phyloP scores from a whole-genome alignment of 2,888 invertebrate genomes.

The Melanchra persicariae region DNA sequence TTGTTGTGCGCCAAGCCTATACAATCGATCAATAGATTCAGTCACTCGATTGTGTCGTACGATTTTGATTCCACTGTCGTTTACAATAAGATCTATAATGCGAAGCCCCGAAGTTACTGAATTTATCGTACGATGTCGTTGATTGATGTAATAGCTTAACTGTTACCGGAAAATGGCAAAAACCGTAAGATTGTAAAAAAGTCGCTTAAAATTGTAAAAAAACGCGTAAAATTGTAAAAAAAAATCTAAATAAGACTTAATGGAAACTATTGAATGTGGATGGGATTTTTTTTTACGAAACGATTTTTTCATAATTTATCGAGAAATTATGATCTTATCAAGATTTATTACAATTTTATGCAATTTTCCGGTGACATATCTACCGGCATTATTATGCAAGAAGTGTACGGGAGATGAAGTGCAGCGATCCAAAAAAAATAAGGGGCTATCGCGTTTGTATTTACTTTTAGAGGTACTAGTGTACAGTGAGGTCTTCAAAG shows the following conservation, averaged over 20 bases:
- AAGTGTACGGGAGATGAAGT: not conserved
- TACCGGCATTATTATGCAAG: not conserved
- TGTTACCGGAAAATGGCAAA: too few relatives aligned
- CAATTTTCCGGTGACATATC: too few relatives aligned
- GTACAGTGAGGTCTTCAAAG: too few relatives aligned
- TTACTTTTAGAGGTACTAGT: not conserved
- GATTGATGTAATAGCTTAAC: slow-evolving; percentile 11
- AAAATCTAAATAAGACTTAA: too few relatives aligned
- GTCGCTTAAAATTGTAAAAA: too few relatives aligned
- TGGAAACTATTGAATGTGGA: too few relatives aligned
- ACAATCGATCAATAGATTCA: not conserved
- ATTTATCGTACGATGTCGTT: slow-evolving; percentile 9
- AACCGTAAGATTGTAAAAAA: too few relatives aligned
- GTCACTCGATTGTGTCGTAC: slow-evolving; percentile 29
- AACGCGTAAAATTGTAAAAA: too few relatives aligned
- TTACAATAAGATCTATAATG: not conserved
- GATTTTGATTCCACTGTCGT: slow-evolving; percentile 1
- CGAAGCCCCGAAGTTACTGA: not conserved
- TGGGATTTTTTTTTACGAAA: too few relatives aligned
- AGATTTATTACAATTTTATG: too few relatives aligned
- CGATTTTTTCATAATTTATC: too few relatives aligned
- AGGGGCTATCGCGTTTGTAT: not conserved
- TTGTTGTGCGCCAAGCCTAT: not conserved
- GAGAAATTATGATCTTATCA: too few relatives aligned
- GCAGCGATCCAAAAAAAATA: not conserved